Percentiles rank a stretch among this genome's conserved stretches.
phyloP scores from a whole-genome alignment of 2,113 vertebrate species.

The Corvus moneduloides region DNA sequence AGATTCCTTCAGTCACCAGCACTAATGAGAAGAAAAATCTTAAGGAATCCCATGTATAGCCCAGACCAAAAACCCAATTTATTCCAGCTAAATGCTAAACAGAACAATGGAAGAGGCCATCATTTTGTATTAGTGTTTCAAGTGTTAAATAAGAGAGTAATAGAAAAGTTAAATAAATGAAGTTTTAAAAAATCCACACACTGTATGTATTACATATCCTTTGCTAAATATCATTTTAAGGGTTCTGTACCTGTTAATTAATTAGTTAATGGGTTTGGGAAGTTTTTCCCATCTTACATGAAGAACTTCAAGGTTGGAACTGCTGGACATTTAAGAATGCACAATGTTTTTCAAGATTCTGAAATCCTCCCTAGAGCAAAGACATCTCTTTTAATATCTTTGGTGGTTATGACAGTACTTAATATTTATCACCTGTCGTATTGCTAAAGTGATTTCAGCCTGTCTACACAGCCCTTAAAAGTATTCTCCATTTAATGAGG shows the following conservation, averaged over 20 bases:
- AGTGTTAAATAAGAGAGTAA: neutral
- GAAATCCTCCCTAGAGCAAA: neutral
- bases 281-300: neutral
- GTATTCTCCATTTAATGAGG: neutral
- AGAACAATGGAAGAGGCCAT: neutral
- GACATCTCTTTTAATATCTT: neutral
- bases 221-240: neutral
- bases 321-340: neutral
- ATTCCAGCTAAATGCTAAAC: neutral
- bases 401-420: neutral
- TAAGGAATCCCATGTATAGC: neutral
- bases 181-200: neutral
- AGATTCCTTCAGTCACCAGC: neutral
- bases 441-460: neutral
- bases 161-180: neutral
- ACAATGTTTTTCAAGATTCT: neutral
- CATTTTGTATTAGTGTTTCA: neutral
- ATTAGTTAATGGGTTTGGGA: neutral
- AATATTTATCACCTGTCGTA: neutral
- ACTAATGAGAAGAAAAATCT: neutral
- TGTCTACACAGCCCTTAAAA: neutral
- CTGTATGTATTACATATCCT: neutral
- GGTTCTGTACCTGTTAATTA: neutral
- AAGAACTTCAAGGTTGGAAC: neutral
- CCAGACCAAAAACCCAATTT: neutral